Evolutionary conservation across 2,113 vertebrate species (phyloP), one percentile per base, ranked within the genome.

Genomic region (Felis catus): DNA sequence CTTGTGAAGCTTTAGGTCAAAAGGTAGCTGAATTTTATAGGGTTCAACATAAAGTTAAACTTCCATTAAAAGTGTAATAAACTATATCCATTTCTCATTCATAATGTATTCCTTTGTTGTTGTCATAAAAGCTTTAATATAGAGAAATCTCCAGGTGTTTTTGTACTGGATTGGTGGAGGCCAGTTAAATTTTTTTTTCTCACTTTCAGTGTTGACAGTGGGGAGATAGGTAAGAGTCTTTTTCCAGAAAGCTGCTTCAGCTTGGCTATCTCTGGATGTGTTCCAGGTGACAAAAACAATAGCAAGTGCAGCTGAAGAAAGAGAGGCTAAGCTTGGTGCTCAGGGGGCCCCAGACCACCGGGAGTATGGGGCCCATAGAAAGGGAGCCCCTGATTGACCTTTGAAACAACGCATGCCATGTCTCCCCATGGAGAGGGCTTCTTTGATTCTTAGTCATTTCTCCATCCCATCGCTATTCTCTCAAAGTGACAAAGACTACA

Each of bases 71-170:
- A 89, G 36, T 33, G 27, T 13, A 48, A 19, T 41, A 89, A 89
- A 66, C n/a, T 27, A 29, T 45, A 11, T 33, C 39, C 63, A 83
- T 48, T 53, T 91, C 36, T 73, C 9, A 36, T 58, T 83, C 31
- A 23, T 29, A 48, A 71, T 41, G 6, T 61, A 51, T 68, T 97
- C 41, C 55, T 94, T 36, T 53, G 27, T 48, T 93, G 33, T 68
- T 66, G 4, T 73, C 33, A 39, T 55, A 84, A 55, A 74, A 45
- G 18, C 7, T 33, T 73, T 29, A 27, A 41, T 39, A 31, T n/a
- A 68, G 63, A 71, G 61, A 83, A 73, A 79, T 11, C 79, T 88
- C 53, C 5, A 39, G 27, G 45, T 82, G 29, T 65, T 94, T 91
- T 84, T 41, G 55, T 66, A 36, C 19, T 88, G 70, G 21, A 48